These are phyloP conservation scores for Hydrozoanthus gracilis DNA, from an alignment of 92 coral and sea anemone genomes.

Conservation along the genomic window DNA sequence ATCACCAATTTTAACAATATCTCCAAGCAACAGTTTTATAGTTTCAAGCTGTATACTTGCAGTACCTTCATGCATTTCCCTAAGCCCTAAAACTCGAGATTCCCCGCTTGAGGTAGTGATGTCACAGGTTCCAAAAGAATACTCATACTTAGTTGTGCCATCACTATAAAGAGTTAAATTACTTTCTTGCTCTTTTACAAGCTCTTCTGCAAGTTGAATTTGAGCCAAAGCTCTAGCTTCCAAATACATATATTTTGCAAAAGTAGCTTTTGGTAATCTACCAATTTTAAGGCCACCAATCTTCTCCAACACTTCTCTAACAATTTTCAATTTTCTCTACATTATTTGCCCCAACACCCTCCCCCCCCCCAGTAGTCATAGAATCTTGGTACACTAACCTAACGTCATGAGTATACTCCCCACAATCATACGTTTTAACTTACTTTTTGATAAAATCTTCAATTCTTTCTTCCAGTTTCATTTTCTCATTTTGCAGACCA, in stretches of 20 bases:
- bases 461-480: conserved; percentile 42
- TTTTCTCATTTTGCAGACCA: conserved; percentile 38
- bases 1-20: conserved; percentile 24
- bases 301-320: conserved; percentile 37
- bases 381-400: conserved; percentile 36
- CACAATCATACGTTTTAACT: conserved; percentile 28
- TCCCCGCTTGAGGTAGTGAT: conserved; percentile 32
- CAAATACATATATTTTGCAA: conserved; percentile 50
- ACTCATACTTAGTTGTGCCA: conserved; percentile 49
- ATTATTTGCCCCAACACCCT: conserved; percentile 46
- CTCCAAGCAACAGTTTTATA: conserved; percentile 22
- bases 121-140: conserved; percentile 38
- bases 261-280: conserved; percentile 34
- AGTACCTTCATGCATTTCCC: conserved; percentile 33
- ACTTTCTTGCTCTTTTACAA: conserved; percentile 28
- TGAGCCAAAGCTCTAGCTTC: conserved; percentile 44
- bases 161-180: conserved; percentile 45
- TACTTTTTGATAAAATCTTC: conserved; percentile 24
- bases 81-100: conserved; percentile 31
- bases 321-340: conserved; percentile 42
- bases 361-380: conserved; percentile 28
- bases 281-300: conserved; percentile 32
- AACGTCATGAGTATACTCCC: conserved; percentile 30
- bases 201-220: conserved; percentile 44
- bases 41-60: conserved; percentile 41